Conservation (phyloP, 2,113 vertebrate species). For the Cervus canadensis region DNA sequence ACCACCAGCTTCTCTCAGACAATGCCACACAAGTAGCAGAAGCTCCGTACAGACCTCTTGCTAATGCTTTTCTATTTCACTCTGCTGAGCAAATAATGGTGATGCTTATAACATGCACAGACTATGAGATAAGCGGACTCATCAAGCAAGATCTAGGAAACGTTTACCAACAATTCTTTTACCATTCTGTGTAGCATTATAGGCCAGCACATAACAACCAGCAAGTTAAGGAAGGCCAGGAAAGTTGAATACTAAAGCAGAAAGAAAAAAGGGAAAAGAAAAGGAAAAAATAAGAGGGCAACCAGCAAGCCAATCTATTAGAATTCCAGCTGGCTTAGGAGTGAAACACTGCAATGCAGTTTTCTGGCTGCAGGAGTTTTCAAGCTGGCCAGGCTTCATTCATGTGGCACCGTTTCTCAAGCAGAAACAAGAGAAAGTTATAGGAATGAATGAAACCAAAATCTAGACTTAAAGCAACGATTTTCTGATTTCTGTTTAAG, state of each 20-base stretch:
- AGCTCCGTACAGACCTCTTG: background rate
- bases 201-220: background rate
- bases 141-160: slow-evolving; percentile 16
- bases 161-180: background rate
- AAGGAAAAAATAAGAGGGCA: background rate
- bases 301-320: slow-evolving; percentile 12
- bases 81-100: background rate
- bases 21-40: background rate
- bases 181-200: background rate
- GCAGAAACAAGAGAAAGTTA: background rate
- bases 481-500: background rate
- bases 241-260: background rate
- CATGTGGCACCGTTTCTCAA: background rate
- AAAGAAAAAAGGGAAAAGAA: background rate
- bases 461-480: background rate
- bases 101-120: background rate
- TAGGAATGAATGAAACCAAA: slow-evolving; percentile 39
- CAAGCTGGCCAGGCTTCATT: slow-evolving; percentile 3
- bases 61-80: background rate
- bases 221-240: background rate
- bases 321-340: background rate
- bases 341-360: background rate
- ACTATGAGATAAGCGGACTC: background rate
- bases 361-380: background rate
- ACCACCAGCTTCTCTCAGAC: background rate